Evolutionary conservation across 2,888 invertebrate species (phyloP), one percentile per base, ranked within the genome.

Genomic region (Polydrusus tereticollis): DNA sequence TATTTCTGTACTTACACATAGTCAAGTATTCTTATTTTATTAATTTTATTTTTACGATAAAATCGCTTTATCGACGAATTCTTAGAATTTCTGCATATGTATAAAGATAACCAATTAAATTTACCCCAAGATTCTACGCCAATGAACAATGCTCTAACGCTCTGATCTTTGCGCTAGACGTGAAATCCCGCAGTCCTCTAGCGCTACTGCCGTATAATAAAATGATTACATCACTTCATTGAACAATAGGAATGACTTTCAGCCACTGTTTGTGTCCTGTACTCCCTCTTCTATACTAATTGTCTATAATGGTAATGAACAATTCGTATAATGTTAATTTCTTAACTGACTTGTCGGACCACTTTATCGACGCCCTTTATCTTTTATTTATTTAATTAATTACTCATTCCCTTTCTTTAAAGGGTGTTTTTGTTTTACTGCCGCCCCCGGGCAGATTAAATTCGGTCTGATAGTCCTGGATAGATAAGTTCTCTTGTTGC

Each of bases 181-280:
- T 77, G 77, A 80, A 80, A 80, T 79, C 79, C 78, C 73, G 72
- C 78, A 80, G 78, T 79, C 77, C 77, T 78, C 76, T 76, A 77
- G 77, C 76, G 77, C 77, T 68, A 73, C 72, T 77, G 78, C 75
- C 79, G 81, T 80, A 80, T 81, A 81, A 81, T 82, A 81, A 82
- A 82, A 81, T 82, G 82, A 81, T 82, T 82, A 81, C 78, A 80
- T 80, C 82, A 82, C 81, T 81, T 82, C 82, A 82, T 82, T 82
- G 82, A 82, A 81, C 81, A 81, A 79, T 79, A 80, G 80, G 77
- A 77, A 78, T 76, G 77, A 79, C 78, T 80, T 79, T 79, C 78
- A 78, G 76, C 77, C 77, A 74, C 73, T 78, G 77, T 77, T 78
- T 76, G 77, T 77, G 75, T 77, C 77, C 77, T 73, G 76, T 70